Evolutionary conservation across 2,113 vertebrate species (phyloP).

Genomic region (Rhabdornis inornatus): DNA sequence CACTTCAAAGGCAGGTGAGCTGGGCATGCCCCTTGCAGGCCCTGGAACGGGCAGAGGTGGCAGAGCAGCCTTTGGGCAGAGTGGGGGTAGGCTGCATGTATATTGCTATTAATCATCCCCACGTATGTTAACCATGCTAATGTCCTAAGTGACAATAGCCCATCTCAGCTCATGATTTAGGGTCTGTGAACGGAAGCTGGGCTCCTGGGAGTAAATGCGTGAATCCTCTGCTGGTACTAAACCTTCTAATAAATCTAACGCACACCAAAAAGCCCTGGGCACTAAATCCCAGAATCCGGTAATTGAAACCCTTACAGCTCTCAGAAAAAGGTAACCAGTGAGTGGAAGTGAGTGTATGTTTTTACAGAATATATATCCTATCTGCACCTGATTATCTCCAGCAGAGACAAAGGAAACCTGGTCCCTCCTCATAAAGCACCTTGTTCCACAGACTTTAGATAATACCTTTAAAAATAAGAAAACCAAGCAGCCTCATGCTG

Average conservation of each 20-base stretch:
- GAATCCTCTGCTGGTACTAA: constrained; percentile 82
- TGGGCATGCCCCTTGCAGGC: neutral
- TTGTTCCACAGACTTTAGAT: neutral
- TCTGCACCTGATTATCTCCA: constrained; percentile 47
- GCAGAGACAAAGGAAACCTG: constrained; percentile 52
- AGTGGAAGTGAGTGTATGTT: constrained; percentile 53
- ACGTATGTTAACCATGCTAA: constrained; percentile 79
- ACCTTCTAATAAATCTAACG: constrained; percentile 82
- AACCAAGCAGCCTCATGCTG: neutral
- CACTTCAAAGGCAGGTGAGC: fast-evolving
- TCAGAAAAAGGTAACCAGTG: constrained; percentile 67
- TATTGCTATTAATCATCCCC: constrained; percentile 76
- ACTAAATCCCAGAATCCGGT: constrained; percentile 80
- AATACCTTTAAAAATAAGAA: neutral
- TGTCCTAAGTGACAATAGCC: constrained; percentile 81
- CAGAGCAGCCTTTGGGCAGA: neutral
- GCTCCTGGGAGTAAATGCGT: constrained; percentile 81
- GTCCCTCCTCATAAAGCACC: neutral
- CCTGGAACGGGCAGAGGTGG: neutral
- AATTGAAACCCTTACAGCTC: constrained; percentile 83
- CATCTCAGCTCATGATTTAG: constrained; percentile 81
- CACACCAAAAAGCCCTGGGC: constrained; percentile 81
- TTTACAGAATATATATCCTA: constrained; percentile 52
- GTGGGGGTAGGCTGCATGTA: constrained; percentile 29
- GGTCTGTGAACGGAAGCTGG: constrained; percentile 80